These are phyloP conservation scores for Brachionus angularis DNA, from an alignment of 1,140 invertebrate species.

Conservation along the genomic window DNA sequence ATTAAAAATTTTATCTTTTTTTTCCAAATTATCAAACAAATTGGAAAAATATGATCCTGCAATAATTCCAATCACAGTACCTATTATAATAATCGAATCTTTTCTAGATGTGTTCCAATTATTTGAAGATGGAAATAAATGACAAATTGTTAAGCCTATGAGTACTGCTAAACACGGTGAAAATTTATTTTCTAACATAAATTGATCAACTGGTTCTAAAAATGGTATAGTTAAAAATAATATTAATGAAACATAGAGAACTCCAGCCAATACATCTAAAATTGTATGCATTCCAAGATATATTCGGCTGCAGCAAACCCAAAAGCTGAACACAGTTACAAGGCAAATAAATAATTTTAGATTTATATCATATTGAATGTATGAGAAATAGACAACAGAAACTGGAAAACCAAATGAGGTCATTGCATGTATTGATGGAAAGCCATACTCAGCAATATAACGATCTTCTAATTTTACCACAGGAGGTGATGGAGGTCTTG, in stretches of 20 bases:
- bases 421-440: slow-evolving; percentile 90
- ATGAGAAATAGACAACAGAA: background rate
- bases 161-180: slow-evolving; percentile 66
- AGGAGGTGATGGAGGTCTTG: slow-evolving; percentile 73
- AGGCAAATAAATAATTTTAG: background rate
- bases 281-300: slow-evolving; percentile 78
- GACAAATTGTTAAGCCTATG: slow-evolving; percentile 66
- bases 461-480: slow-evolving; percentile 72
- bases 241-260: slow-evolving; percentile 66
- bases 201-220: slow-evolving; percentile 69
- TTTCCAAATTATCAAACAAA: slow-evolving; percentile 67
- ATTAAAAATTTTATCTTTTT: slow-evolving; percentile 58
- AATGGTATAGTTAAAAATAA: slow-evolving; percentile 70
- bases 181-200: slow-evolving; percentile 66
- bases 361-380: background rate
- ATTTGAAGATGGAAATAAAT: slow-evolving; percentile 63
- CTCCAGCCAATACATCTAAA: slow-evolving; percentile 51
- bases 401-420: slow-evolving; percentile 55
- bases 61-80: slow-evolving; percentile 68
- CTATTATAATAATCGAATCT: slow-evolving; percentile 77
- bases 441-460: slow-evolving; percentile 85
- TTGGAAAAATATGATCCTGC: slow-evolving; percentile 77
- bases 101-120: slow-evolving; percentile 63
- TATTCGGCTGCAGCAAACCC: slow-evolving; percentile 73
- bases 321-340: background rate